Conservation (phyloP, 2,797 vertebrate species). For the Macropodus opercularis region DNA sequence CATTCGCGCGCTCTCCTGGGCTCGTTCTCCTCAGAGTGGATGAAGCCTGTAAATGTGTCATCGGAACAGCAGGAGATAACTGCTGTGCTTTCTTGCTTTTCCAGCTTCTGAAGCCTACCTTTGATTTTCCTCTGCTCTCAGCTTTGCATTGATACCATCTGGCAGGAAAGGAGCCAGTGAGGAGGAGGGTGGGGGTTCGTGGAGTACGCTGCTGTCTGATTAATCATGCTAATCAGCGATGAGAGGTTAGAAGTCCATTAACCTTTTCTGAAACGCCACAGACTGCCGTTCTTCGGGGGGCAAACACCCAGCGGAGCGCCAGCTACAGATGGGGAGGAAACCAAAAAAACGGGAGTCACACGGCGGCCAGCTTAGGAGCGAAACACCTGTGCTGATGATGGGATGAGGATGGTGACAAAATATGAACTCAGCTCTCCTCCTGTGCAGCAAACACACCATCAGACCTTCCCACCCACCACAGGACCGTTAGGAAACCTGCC, state of each 20-base stretch:
- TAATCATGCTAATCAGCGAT: conserved; percentile 77
- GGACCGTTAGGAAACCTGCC: conserved; percentile 16
- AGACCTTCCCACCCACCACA: conserved; percentile 8
- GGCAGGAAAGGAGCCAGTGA: conserved; percentile 62
- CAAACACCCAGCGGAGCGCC: conserved; percentile 24
- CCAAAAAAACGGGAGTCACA: conserved; percentile 14
- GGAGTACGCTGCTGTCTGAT: conserved; percentile 65
- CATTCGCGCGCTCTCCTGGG: conserved; percentile 39
- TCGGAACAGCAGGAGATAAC: conserved; percentile 72
- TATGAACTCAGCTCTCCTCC: conserved; percentile 27
- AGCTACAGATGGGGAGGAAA: conserved; percentile 47
- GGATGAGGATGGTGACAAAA: conserved; percentile 40
- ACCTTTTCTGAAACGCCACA: conserved; percentile 62
- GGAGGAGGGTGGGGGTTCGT: conserved; percentile 33
- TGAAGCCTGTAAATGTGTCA: conserved; percentile 57
- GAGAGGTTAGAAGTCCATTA: conserved; percentile 80
- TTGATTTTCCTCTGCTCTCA: conserved; percentile 68
- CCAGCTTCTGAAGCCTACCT: conserved; percentile 68
- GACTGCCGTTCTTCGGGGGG: conserved; percentile 46
- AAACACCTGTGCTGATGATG: conserved; percentile 48
- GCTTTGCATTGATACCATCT: conserved; percentile 77
- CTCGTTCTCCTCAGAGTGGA: conserved; percentile 40
- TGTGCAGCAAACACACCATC: conserved; percentile 10
- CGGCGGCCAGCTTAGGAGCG: conserved; percentile 23
- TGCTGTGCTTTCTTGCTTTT: conserved; percentile 61